Percentiles rank a stretch among this genome's conserved stretches.
Conservation (phyloP, 2,888 invertebrate species). For the Drosophila mulleri region DNA sequence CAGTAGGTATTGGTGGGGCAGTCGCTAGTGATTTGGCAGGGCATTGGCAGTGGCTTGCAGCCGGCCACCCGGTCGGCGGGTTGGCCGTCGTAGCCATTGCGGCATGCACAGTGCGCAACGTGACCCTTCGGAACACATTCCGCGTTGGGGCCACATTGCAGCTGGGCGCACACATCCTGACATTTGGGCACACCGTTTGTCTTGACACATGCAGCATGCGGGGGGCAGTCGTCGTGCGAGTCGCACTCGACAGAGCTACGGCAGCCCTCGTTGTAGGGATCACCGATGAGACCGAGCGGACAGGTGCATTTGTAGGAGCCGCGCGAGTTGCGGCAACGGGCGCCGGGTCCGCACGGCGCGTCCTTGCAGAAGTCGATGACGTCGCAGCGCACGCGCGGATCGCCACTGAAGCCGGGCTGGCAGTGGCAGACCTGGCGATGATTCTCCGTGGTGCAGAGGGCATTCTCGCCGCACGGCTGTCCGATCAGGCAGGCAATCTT, state of each 20-base stretch:
- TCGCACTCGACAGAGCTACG: constrained; percentile 92
- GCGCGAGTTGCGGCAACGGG: constrained; percentile 91
- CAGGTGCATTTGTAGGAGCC: constrained; percentile 93
- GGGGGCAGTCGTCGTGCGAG: constrained; percentile 92
- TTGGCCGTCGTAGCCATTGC: constrained; percentile 91
- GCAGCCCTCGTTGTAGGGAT: constrained; percentile 94
- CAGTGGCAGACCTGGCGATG: constrained; percentile 93
- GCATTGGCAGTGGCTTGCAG: constrained; percentile 90
- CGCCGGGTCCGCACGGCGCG: constrained; percentile 92
- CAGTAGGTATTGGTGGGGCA: constrained; percentile 93
- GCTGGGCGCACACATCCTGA: constrained; percentile 92
- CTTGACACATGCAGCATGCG: constrained; percentile 91
- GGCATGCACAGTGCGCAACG: constrained; percentile 91
- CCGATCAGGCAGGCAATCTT: constrained; percentile 93
- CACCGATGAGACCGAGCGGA: constrained; percentile 91
- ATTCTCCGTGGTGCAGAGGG: constrained; percentile 93
- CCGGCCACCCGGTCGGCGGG: constrained; percentile 89
- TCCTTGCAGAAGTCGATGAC: constrained; percentile 92
- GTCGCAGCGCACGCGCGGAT: constrained; percentile 90
- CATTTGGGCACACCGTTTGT: constrained; percentile 92
- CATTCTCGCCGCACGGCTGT: constrained; percentile 94
- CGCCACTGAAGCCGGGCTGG: constrained; percentile 94
- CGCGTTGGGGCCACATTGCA: constrained; percentile 92
- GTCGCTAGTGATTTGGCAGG: constrained; percentile 90
- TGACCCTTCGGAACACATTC: constrained; percentile 93